Evolutionary conservation across 2,888 invertebrate species (phyloP), one percentile per base, ranked within the genome.

Genomic region (Esperia sulphurella): DNA sequence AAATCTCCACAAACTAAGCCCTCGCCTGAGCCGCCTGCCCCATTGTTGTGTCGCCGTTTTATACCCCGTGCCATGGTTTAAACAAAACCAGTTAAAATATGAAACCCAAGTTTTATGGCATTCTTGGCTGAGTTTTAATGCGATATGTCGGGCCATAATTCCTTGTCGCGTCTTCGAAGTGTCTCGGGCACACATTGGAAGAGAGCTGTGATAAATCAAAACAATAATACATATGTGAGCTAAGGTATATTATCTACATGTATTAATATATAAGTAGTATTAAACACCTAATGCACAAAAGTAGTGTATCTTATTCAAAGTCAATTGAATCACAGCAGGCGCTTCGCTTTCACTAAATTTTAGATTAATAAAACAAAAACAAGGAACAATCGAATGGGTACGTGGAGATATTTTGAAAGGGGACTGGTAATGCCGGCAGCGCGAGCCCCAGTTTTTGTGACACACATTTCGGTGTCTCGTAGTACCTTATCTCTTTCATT

Each of bases 31-130:
- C 58, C 65, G 65, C 68, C 66, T 60, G 68, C 52, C 67, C 80
- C 78, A 83, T 85, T 83, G 83, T 83, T 81, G 68, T 83, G 84
- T 84, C 84, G 74, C 78, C 61, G 63, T 57, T 67, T 69, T 75
- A 77, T 73, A 72, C 65, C 61, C 54, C 66, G 57, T 58, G 62
- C 63, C 59, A 58, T 59, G 70, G 69, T 75, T 71, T 78, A 77
- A 79, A 79, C 75, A 74, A 76, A 76, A 79, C 79, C 66, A 74
- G 74, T 75, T 76, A 75, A 76, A 75, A 72, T 75, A 73, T 73
- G 75, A 72, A 66, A 70, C 66, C 60, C 59, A 54, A 62, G 58
- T 71, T 79, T 69, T 81, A 83, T 79, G 68, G 73, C 76, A 76
- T 80, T 77, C 78, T 71, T 72, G 68, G 63, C 65, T 67, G 65